Evolutionary conservation across 2,888 invertebrate species (phyloP).

Genomic region (Dioctria linearis): DNA sequence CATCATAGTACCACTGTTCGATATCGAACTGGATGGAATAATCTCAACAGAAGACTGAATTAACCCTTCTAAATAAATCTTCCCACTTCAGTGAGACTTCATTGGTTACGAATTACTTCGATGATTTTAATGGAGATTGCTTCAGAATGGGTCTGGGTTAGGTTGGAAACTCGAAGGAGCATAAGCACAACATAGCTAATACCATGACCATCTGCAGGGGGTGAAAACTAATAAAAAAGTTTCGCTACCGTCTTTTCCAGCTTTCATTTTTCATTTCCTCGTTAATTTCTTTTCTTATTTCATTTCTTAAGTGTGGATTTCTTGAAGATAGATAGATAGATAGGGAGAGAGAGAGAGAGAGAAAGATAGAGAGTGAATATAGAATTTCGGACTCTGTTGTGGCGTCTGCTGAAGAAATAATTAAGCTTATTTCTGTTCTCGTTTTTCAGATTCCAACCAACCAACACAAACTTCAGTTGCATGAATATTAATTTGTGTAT

Average conservation of each 20-base stretch:
- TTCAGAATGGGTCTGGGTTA: not conserved
- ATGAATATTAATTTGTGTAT: slow-evolving; percentile 30
- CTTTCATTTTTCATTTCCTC: slow-evolving; percentile 45
- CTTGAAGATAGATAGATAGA: not conserved
- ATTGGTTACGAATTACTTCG: slow-evolving; percentile 29
- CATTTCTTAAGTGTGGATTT: slow-evolving; percentile 24
- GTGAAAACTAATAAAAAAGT: slow-evolving; percentile 39
- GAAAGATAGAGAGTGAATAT: no score
- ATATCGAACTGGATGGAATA: slow-evolving; percentile 10
- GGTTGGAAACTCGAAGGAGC: not conserved
- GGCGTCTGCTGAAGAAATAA: no score
- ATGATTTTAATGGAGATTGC: not conserved
- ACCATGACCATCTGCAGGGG: not conserved
- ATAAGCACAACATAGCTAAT: not conserved
- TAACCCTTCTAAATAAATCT: slow-evolving; percentile 29
- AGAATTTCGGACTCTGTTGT: no score
- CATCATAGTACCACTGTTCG: not conserved
- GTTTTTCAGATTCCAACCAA: slow-evolving; percentile 6
- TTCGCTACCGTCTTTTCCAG: slow-evolving; percentile 16
- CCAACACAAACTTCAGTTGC: slow-evolving; percentile 14
- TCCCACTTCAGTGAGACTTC: slow-evolving; percentile 21
- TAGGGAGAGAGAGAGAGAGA: no score
- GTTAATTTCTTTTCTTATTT: slow-evolving; percentile 22
- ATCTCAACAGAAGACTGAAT: slow-evolving; percentile 28
- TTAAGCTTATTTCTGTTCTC: not conserved